Conservation (phyloP, 2,797 vertebrate species). For the Adrianichthys oophorus region DNA sequence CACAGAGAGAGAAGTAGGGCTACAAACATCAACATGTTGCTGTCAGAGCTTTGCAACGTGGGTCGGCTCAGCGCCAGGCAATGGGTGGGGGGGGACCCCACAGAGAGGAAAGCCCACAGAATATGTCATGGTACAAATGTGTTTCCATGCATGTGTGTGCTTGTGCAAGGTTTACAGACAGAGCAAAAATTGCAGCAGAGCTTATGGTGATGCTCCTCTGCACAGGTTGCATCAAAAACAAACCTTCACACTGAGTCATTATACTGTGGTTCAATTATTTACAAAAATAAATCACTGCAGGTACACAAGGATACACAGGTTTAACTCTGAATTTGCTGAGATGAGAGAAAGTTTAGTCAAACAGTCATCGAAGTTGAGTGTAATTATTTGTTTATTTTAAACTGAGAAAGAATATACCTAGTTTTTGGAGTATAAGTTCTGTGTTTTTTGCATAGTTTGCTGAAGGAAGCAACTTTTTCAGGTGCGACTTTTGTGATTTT, state of each 20-base stretch:
- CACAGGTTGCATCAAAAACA: conserved; percentile 8
- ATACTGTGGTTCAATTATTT: background rate
- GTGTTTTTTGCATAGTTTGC: too few species aligned
- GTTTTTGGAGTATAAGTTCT: too few species aligned
- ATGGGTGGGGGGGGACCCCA: conserved; percentile 36
- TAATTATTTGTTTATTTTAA: too few species aligned
- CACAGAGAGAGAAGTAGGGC: conserved; percentile 27
- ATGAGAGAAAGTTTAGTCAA: too few species aligned
- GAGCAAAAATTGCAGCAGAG: conserved; percentile 13
- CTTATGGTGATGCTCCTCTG: conserved; percentile 20
- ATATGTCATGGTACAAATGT: conserved; percentile 20
- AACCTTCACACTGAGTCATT: background rate
- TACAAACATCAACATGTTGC: conserved; percentile 52
- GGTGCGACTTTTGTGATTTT: too few species aligned
- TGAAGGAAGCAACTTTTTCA: too few species aligned
- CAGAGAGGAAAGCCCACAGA: conserved; percentile 54
- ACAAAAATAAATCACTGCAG: too few species aligned
- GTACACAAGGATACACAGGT: too few species aligned
- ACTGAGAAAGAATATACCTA: too few species aligned
- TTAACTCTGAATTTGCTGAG: too few species aligned
- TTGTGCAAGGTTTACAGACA: background rate
- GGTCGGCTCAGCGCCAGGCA: conserved; percentile 39
- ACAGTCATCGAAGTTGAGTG: too few species aligned
- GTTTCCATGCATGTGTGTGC: conserved; percentile 2
- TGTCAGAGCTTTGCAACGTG: conserved; percentile 48